phyloP scores from a whole-genome alignment of 2,888 invertebrate species.

The Scrobipalpa costella region DNA sequence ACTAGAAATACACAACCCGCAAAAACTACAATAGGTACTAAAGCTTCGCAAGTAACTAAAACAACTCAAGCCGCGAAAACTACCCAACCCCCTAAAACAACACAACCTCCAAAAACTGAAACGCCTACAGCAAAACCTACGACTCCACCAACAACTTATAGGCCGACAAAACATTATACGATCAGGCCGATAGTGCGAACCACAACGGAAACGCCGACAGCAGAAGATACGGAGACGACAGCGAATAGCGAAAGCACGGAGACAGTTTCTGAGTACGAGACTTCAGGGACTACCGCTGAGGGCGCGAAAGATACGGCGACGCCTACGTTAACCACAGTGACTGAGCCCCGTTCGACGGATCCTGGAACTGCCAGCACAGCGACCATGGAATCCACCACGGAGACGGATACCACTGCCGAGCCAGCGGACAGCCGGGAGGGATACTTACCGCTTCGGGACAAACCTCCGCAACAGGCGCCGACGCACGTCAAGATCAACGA shows the following conservation, averaged over 20 bases:
- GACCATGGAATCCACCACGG: slow-evolving; percentile 61
- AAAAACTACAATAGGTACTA: slow-evolving; percentile 41
- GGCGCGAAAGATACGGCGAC: slow-evolving; percentile 42
- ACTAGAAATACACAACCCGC: slow-evolving; percentile 35
- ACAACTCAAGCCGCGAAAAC: slow-evolving; percentile 57
- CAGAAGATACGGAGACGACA: slow-evolving; percentile 73
- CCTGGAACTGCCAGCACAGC: slow-evolving; percentile 62
- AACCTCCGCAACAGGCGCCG: slow-evolving; percentile 61
- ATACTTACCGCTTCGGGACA: slow-evolving; percentile 73
- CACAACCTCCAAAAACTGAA: slow-evolving; percentile 60
- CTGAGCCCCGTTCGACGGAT: slow-evolving; percentile 63
- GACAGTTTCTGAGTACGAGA: slow-evolving; percentile 66
- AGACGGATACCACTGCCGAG: slow-evolving; percentile 62
- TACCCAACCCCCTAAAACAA: slow-evolving; percentile 61
- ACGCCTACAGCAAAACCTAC: slow-evolving; percentile 55
- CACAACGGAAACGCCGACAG: slow-evolving; percentile 62
- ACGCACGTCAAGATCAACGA: slow-evolving; percentile 78
- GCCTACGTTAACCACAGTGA: slow-evolving; percentile 60
- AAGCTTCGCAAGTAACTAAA: slow-evolving; percentile 43
- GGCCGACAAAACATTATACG: slow-evolving; percentile 78
- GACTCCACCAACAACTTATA: slow-evolving; percentile 58
- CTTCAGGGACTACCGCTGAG: slow-evolving; percentile 61
- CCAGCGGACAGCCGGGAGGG: slow-evolving; percentile 75
- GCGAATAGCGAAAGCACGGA: slow-evolving; percentile 77
- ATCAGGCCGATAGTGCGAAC: slow-evolving; percentile 73